Percentiles rank a stretch among this genome's conserved stretches.
These are phyloP conservation scores for Lasioglossum villosulum DNA, from an alignment of 2,888 invertebrate species.

Conservation along the genomic window DNA sequence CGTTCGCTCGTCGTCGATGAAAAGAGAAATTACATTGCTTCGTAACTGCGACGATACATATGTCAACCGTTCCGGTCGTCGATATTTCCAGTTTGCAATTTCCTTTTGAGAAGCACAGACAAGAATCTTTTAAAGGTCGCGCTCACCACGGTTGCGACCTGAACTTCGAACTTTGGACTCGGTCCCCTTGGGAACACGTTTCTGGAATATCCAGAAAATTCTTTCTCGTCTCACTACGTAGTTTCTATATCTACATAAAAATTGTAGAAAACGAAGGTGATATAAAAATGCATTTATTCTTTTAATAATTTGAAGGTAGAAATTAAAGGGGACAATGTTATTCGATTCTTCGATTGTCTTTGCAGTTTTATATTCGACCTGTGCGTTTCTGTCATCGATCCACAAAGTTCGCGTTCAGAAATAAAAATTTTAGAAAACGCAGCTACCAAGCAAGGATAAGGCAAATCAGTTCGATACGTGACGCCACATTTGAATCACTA, in stretches of 20 bases:
- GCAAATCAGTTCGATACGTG: not conserved
- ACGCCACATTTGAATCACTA: not conserved
- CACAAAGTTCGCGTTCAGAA: too few species aligned
- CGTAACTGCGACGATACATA: not conserved
- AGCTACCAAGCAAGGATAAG: too few species aligned
- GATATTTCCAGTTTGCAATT: not conserved
- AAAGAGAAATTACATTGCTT: constrained; percentile 6
- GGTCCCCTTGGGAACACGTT: not conserved
- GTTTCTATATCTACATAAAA: not conserved
- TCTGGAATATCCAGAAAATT: not conserved
- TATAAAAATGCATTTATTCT: not conserved
- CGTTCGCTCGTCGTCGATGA: not conserved
- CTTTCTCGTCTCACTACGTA: not conserved
- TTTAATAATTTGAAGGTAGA: not conserved
- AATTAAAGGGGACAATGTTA: not conserved
- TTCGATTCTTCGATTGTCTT: not conserved
- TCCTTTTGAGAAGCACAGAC: not conserved
- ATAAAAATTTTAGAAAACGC: too few species aligned
- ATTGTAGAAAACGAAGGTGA: too few species aligned
- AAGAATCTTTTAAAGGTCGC: not conserved
- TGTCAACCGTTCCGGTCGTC: not conserved
- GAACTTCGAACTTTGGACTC: not conserved
- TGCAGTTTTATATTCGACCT: too few species aligned
- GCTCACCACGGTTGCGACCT: not conserved
- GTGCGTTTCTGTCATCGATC: too few species aligned